Conservation (phyloP, 2,888 invertebrate genomes). For the Caenorhabditis sp. region DNA sequence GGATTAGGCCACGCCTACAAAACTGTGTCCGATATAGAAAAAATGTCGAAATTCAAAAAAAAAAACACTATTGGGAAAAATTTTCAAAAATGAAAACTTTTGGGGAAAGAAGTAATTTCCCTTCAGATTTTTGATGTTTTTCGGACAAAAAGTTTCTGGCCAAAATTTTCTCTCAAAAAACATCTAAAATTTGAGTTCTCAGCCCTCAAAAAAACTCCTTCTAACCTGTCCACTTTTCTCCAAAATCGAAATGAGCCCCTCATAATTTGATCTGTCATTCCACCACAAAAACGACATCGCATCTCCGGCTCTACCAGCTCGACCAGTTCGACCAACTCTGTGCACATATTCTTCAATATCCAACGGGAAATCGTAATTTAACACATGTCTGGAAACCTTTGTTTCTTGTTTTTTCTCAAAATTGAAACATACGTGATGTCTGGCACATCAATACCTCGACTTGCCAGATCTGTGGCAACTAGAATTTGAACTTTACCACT, state of each 20-base stretch:
- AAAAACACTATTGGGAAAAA: no score
- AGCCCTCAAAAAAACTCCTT: no score
- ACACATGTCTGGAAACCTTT: conserved; percentile 80
- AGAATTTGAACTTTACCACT: conserved; percentile 83
- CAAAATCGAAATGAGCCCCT: conserved; percentile 83
- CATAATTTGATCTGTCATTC: conserved; percentile 83
- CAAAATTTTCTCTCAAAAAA: no score
- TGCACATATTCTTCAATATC: conserved; percentile 96
- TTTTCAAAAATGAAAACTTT: no score
- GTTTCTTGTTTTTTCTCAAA: background rate
- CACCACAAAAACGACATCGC: conserved; percentile 83
- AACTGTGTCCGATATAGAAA: no score
- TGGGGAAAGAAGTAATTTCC: no score
- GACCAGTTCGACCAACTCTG: conserved; percentile 91
- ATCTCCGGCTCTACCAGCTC: conserved; percentile 85
- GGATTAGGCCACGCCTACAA: no score
- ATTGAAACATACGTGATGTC: conserved; percentile 71
- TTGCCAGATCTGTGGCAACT: conserved; percentile 93
- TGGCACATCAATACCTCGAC: conserved; percentile 85
- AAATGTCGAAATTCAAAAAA: no score
- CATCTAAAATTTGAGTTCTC: no score
- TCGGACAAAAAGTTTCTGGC: no score
- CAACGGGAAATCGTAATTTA: conserved; percentile 90
- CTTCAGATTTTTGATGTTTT: no score
- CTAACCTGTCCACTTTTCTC: conserved; percentile 81